Evolutionary conservation across 2,113 vertebrate species (phyloP).

Genomic region (Epinephelus cyanopodus): DNA sequence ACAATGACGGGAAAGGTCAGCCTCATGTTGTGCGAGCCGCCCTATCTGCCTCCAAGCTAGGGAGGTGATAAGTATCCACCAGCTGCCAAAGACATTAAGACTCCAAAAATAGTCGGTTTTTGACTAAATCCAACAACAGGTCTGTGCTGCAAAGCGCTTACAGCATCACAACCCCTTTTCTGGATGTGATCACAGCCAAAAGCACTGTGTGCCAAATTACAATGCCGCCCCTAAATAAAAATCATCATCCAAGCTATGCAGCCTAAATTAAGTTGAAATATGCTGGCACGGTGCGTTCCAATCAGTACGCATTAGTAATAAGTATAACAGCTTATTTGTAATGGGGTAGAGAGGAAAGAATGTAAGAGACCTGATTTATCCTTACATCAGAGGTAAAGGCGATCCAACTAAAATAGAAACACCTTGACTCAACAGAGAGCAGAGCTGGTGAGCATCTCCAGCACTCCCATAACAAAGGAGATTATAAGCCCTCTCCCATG

Average conservation of each 20-base stretch:
- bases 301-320: conserved; percentile 54
- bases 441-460: conserved; percentile 65
- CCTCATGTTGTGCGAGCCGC: conserved; percentile 49
- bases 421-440: conserved; percentile 54
- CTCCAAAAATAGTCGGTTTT: conserved; percentile 76
- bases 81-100: conserved; percentile 66
- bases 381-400: conserved; percentile 49
- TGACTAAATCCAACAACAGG: conserved; percentile 61
- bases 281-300: conserved; percentile 45
- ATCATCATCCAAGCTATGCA: conserved; percentile 44
- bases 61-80: conserved; percentile 67
- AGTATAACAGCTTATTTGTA: conserved; percentile 56
- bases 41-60: conserved; percentile 54
- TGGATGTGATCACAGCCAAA: conserved; percentile 56
- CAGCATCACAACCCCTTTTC: conserved; percentile 52
- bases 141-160: conserved; percentile 48
- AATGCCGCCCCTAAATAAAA: conserved; percentile 58
- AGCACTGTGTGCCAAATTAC: conserved; percentile 48
- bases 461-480: conserved; percentile 56
- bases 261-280: conserved; percentile 42
- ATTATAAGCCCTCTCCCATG: conserved; percentile 53
- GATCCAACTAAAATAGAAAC: conserved; percentile 68
- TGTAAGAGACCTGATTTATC: conserved; percentile 58
- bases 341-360: conserved; percentile 48
- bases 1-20: conserved; percentile 70